Conservation (phyloP, 2,113 vertebrate species). For the Colaptes auratus region DNA sequence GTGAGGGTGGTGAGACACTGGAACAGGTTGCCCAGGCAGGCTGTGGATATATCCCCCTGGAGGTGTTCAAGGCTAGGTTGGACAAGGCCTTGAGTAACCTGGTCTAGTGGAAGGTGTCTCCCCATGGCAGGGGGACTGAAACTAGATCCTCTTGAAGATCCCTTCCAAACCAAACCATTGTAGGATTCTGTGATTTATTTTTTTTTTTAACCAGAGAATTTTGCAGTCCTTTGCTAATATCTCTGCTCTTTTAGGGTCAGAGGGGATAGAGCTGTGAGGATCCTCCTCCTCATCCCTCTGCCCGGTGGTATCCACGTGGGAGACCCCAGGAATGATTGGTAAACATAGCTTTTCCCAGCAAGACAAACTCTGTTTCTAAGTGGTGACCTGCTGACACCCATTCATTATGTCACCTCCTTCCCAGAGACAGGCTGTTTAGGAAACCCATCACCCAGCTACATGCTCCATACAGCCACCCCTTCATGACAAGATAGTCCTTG, state of each 20-base stretch:
- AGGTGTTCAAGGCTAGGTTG: too few relatives aligned
- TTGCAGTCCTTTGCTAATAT: background rate
- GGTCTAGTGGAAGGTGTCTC: too few relatives aligned
- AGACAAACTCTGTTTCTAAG: constrained; percentile 55
- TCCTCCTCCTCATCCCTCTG: background rate
- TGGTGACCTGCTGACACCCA: constrained; percentile 48
- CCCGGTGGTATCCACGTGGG: background rate
- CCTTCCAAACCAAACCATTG: too few relatives aligned
- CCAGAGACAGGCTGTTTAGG: constrained; percentile 54
- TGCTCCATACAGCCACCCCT: background rate
- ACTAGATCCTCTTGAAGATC: too few relatives aligned
- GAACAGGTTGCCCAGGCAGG: too few relatives aligned
- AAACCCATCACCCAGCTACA: background rate
- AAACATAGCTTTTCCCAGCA: constrained; percentile 58
- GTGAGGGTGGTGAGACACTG: too few relatives aligned
- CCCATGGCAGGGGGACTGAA: too few relatives aligned
- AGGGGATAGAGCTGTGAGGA: background rate
- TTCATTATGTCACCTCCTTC: constrained; percentile 47
- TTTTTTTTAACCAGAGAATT: background rate
- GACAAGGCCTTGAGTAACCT: too few relatives aligned
- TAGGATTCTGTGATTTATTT: too few relatives aligned
- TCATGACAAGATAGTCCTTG: background rate
- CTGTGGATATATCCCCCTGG: too few relatives aligned
- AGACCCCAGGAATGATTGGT: constrained; percentile 51
- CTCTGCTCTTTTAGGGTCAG: background rate